Evolutionary conservation across 2,113 vertebrate genomes (phyloP).

Genomic region (Anas platyrhynchos): DNA sequence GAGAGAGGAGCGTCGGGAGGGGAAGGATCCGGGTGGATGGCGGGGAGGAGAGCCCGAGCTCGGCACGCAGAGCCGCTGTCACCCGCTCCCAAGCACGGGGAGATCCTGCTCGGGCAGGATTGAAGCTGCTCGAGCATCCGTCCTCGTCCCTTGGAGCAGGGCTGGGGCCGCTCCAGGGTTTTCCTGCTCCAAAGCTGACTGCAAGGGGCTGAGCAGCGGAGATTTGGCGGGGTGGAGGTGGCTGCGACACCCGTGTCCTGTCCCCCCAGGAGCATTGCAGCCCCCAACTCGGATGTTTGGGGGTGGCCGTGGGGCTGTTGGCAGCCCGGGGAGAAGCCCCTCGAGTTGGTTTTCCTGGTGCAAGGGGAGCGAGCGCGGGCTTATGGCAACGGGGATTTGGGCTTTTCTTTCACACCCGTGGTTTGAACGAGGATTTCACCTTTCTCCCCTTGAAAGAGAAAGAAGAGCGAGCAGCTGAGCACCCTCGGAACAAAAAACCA

Average conservation of each 20-base stretch:
- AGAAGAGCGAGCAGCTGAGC: too few species aligned
- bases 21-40: conserved; percentile 18
- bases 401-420: neutral
- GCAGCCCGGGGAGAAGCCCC: neutral
- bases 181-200: neutral
- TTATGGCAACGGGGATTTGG: neutral
- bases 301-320: neutral
- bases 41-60: neutral
- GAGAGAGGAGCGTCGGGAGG: conserved; percentile 1
- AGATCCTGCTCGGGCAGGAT: neutral
- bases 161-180: neutral
- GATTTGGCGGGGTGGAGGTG: neutral
- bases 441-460: neutral
- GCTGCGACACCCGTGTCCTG: rapidly evolving
- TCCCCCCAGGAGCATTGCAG: neutral
- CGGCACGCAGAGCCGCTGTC: neutral
- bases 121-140: neutral
- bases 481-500: too few species aligned
- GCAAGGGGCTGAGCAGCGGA: too few species aligned
- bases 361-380: rapidly evolving
- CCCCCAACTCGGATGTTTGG: neutral
- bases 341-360: neutral
- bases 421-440: neutral
- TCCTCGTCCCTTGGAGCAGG: neutral
- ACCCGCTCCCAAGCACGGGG: neutral